These are phyloP conservation scores for Mythimna lalbum DNA, from an alignment of 2,888 invertebrate genomes.

Conservation along the genomic window DNA sequence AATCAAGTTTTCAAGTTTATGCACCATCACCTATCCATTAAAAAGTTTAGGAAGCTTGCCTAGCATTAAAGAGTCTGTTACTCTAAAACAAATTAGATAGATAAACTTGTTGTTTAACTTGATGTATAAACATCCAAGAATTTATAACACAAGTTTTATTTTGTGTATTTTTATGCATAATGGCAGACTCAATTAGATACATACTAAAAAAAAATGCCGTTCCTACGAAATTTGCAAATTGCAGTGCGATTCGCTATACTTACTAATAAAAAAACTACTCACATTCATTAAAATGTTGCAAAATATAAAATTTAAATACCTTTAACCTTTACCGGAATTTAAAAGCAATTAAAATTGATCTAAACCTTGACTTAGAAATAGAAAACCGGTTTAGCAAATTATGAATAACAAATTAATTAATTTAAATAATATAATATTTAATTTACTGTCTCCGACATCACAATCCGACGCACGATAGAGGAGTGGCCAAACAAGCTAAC, in stretches of 20 bases:
- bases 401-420: slow-evolving; percentile 32
- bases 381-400: slow-evolving; percentile 40
- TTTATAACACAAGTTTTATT: slow-evolving; percentile 13
- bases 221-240: slow-evolving; percentile 42
- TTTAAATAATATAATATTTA: slow-evolving; percentile 16
- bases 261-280: slow-evolving; percentile 27
- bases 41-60: background rate
- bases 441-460: slow-evolving; percentile 14
- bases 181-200: slow-evolving; percentile 1
- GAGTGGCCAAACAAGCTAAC: slow-evolving; percentile 4
- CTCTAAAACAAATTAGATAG: background rate
- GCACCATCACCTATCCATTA: background rate
- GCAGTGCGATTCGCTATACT: slow-evolving; percentile 1
- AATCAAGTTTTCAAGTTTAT: background rate
- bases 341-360: slow-evolving; percentile 28
- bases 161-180: slow-evolving; percentile 8
- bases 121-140: background rate
- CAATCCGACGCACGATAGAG: slow-evolving; percentile 4
- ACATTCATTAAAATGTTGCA: slow-evolving; percentile 32
- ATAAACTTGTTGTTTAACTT: background rate
- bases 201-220: slow-evolving; percentile 5
- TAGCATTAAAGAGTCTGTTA: background rate
- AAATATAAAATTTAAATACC: slow-evolving; percentile 21
- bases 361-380: slow-evolving; percentile 52
- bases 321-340: slow-evolving; percentile 31